Percentiles rank a stretch among this genome's conserved stretches.
These are phyloP conservation scores for Lasioglossum malachurum DNA, from an alignment of 2,888 invertebrate genomes.

Conservation along the genomic window DNA sequence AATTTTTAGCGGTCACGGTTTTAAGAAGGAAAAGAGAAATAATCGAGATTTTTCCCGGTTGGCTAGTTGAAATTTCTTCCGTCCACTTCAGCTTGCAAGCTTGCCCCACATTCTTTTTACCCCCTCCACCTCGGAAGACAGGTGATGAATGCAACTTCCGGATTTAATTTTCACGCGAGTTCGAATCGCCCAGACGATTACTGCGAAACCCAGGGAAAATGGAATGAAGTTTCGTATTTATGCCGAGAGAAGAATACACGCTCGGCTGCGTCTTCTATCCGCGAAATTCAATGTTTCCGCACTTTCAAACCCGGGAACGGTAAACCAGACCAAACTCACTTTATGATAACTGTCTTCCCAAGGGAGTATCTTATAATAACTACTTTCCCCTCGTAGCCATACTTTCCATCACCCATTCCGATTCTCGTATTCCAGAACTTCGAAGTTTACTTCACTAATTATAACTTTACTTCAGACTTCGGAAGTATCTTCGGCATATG, in stretches of 20 bases:
- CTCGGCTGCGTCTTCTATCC: neutral
- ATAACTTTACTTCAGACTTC: neutral
- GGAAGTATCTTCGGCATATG: neutral
- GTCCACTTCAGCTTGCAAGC: neutral
- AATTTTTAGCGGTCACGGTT: conserved; percentile 29
- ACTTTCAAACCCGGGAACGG: neutral
- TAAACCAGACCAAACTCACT: neutral
- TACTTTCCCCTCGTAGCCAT: neutral
- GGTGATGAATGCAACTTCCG: neutral
- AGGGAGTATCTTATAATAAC: neutral
- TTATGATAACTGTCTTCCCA: neutral
- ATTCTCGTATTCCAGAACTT: neutral
- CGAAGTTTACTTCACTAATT: neutral
- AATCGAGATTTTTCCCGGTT: neutral
- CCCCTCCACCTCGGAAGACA: neutral
- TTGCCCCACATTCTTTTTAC: neutral
- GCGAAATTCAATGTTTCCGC: neutral
- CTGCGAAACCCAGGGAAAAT: neutral
- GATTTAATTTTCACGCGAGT: neutral
- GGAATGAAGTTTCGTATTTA: neutral
- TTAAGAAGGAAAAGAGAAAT: conserved; percentile 10
- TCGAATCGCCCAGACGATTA: neutral
- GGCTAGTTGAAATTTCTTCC: conserved; percentile 15
- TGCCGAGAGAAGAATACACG: neutral
- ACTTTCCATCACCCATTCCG: neutral